Conservation (phyloP, 2,113 vertebrate genomes). For the Gasterosteus aculeatus region DNA sequence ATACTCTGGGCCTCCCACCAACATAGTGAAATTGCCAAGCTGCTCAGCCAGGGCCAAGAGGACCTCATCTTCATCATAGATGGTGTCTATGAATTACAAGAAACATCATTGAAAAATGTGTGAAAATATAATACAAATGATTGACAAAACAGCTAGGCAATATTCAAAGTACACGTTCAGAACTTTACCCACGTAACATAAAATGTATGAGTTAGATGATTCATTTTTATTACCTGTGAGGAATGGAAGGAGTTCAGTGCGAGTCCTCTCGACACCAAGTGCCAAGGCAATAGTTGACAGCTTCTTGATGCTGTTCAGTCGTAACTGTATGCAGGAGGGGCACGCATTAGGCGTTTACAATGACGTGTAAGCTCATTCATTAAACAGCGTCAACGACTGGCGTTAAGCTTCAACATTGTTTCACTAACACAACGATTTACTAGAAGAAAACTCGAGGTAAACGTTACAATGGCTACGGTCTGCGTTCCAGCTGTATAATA, state of each 20-base stretch:
- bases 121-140: background rate
- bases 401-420: no score
- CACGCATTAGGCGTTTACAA: background rate
- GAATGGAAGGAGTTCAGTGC: conserved; percentile 90
- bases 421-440: background rate
- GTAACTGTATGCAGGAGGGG: conserved; percentile 76
- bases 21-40: conserved; percentile 90
- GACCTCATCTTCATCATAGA: conserved; percentile 94
- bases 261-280: conserved; percentile 90
- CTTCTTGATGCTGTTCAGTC: conserved; percentile 93
- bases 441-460: background rate
- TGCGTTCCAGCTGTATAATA: background rate
- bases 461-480: background rate
- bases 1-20: conserved; percentile 91
- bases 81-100: conserved; percentile 83
- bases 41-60: conserved; percentile 91
- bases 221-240: conserved; percentile 84
- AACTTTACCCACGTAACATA: background rate
- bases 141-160: no score
- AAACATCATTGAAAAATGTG: background rate
- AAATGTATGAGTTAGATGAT: background rate
- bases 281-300: conserved; percentile 91
- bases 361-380: background rate
- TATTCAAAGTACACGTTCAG: background rate
- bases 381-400: background rate